phyloP scores from a whole-genome alignment of 2,113 vertebrate genomes.

The Zosterops borbonicus region DNA sequence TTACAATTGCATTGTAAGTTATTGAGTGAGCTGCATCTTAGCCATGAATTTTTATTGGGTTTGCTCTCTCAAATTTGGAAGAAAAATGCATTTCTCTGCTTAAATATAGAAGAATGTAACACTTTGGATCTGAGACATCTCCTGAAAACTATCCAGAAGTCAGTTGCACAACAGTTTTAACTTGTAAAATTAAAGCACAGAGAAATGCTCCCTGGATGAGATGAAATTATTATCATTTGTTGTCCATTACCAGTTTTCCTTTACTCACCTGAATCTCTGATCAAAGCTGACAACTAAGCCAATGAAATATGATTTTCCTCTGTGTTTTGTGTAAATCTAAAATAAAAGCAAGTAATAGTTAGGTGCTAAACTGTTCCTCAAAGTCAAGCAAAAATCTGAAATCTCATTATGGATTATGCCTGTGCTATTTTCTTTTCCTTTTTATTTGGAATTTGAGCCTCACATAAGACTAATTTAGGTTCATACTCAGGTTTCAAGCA shows the following conservation, averaged over 20 bases:
- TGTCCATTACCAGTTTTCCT: neutral
- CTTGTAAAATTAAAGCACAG: neutral
- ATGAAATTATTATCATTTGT: neutral
- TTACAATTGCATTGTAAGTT: neutral
- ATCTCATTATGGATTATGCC: neutral
- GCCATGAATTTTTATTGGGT: neutral
- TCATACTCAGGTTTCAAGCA: neutral
- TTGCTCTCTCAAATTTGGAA: neutral
- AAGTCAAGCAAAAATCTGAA: neutral
- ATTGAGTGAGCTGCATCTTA: neutral
- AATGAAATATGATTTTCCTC: slow-evolving; percentile 78
- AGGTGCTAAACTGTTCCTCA: neutral
- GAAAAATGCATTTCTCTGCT: neutral
- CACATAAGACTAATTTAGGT: neutral
- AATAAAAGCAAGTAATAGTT: neutral
- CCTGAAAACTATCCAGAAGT: neutral
- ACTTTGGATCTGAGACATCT: neutral
- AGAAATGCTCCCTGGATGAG: neutral
- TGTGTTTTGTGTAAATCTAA: slow-evolving; percentile 71
- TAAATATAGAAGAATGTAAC: neutral
- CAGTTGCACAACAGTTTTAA: neutral
- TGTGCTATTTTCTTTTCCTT: neutral
- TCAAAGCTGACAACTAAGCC: slow-evolving; percentile 86
- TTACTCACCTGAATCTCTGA: slow-evolving; percentile 85
- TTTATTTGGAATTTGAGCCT: neutral